phyloP scores from a whole-genome alignment of 2,797 vertebrate genomes.

The Linurgus olivaceus region DNA sequence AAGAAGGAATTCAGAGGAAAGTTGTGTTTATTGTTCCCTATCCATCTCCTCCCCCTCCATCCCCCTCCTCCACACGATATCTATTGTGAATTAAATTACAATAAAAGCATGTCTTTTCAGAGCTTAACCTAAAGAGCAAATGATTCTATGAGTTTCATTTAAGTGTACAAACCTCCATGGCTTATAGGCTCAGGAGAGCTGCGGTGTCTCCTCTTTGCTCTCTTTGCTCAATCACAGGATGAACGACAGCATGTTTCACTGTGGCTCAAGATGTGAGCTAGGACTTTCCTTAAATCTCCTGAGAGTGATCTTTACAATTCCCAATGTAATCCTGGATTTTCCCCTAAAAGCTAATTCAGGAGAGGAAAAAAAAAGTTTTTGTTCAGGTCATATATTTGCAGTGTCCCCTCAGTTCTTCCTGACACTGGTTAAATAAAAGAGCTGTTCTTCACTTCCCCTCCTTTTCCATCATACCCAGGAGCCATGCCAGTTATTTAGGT shows the following conservation, averaged over 20 bases:
- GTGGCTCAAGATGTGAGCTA: background rate
- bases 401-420: background rate
- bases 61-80: background rate
- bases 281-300: background rate
- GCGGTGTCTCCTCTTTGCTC: fast-evolving
- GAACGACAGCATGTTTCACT: background rate
- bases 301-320: background rate
- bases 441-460: background rate
- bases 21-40: background rate
- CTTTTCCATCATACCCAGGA: background rate
- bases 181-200: background rate
- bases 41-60: background rate
- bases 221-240: background rate
- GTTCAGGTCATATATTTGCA: background rate
- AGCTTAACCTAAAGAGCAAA: background rate
- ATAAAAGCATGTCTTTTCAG: background rate
- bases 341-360: constrained; percentile 5
- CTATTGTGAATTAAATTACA: background rate
- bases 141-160: background rate
- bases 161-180: background rate
- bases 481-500: background rate
- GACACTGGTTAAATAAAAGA: background rate
- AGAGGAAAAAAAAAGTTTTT: background rate
- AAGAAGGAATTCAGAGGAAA: background rate
- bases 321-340: background rate